These are phyloP conservation scores for Axea sp. DNA, from an alignment of 2,888 invertebrate genomes.

Conservation along the genomic window DNA sequence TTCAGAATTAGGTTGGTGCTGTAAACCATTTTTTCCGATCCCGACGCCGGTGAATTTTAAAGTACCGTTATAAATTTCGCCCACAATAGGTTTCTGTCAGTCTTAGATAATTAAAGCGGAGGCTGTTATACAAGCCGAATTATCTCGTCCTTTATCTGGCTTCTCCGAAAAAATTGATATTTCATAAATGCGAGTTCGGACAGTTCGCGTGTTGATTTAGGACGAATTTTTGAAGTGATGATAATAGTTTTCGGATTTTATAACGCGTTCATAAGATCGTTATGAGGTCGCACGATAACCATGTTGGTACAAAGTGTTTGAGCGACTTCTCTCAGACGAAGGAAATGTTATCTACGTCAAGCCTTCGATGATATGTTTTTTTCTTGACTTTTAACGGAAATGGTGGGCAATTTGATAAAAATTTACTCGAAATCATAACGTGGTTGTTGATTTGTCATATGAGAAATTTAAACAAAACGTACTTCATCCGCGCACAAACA, in stretches of 20 bases:
- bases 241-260: constrained; percentile 44
- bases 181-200: constrained; percentile 20
- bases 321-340: constrained; percentile 17
- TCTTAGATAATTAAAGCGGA: constrained; percentile 32
- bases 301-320: constrained; percentile 45
- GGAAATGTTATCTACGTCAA: constrained; percentile 44
- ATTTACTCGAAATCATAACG: constrained; percentile 3
- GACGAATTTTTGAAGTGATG: constrained; percentile 18
- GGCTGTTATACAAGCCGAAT: constrained; percentile 14
- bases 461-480: constrained; percentile 40
- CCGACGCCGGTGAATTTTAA: background rate
- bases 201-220: constrained; percentile 35
- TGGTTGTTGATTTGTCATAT: constrained; percentile 26
- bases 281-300: constrained; percentile 36
- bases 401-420: constrained; percentile 48
- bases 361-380: constrained; percentile 39
- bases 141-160: constrained; percentile 32
- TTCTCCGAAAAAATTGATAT: constrained; percentile 26
- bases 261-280: constrained; percentile 37
- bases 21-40: constrained; percentile 4
- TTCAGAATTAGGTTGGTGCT: no score
- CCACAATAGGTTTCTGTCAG: constrained; percentile 18
- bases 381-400: constrained; percentile 33
- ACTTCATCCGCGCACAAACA: background rate
- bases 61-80: constrained; percentile 10